Evolutionary conservation across 92 coral and sea anemone genomes (phyloP).

Genomic region (Porites rus): DNA sequence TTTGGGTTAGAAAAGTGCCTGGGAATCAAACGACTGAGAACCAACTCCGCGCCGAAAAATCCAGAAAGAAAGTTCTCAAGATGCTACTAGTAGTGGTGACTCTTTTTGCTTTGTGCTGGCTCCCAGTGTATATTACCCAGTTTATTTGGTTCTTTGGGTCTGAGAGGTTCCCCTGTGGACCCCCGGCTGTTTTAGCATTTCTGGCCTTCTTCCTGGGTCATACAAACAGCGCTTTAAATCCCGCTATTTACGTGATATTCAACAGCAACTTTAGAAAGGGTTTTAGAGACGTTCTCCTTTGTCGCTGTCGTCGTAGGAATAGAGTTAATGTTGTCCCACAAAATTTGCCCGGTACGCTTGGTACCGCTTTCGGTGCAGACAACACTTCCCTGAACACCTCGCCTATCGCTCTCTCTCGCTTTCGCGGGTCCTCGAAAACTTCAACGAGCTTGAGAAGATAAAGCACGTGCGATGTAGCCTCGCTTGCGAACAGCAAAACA

Average conservation of each 20-base stretch:
- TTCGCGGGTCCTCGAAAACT: not conserved
- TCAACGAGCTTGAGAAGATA: not conserved
- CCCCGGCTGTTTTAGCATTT: slow-evolving; percentile 43
- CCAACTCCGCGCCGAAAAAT: slow-evolving; percentile 73
- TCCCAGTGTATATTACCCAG: slow-evolving; percentile 72
- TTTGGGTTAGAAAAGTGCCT: slow-evolving; percentile 90
- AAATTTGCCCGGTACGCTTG: too few species aligned
- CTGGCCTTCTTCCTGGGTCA: slow-evolving; percentile 79
- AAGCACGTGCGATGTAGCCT: too few species aligned
- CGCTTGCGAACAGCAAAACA: not conserved
- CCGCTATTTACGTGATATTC: slow-evolving; percentile 80
- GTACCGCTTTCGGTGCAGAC: slow-evolving; percentile 44
- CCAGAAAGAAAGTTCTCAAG: slow-evolving; percentile 83
- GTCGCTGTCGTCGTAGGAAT: slow-evolving; percentile 58
- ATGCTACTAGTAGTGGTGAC: slow-evolving; percentile 82
- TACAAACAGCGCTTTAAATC: slow-evolving; percentile 85
- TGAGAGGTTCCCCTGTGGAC: slow-evolving; percentile 33
- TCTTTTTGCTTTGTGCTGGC: slow-evolving; percentile 87
- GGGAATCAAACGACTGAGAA: slow-evolving; percentile 77
- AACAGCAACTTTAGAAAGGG: slow-evolving; percentile 83
- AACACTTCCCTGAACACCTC: slow-evolving; percentile 35
- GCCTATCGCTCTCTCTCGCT: not conserved
- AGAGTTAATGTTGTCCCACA: slow-evolving; percentile 16
- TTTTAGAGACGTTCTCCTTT: slow-evolving; percentile 63
- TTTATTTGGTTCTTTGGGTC: slow-evolving; percentile 65